A percentile compares a stretch with the other conserved stretches of the same genome.
Conservation (phyloP, 2,113 vertebrate species). For the Hoplias malabaricus region DNA sequence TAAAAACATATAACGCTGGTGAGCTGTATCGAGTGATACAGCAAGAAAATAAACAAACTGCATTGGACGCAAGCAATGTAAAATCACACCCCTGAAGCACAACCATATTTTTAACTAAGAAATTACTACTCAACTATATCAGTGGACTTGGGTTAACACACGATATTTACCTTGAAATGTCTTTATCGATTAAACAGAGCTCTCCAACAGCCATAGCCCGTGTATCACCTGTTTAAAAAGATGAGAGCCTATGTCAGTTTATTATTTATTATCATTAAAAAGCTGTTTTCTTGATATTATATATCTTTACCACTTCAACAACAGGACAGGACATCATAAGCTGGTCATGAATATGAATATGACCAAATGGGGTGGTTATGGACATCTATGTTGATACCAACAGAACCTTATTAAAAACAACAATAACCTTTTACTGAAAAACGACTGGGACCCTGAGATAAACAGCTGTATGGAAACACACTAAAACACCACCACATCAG, state of each 20-base stretch:
- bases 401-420: background rate
- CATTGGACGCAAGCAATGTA: no score
- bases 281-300: background rate
- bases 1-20: no score
- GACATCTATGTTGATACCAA: no score
- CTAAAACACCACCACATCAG: no score
- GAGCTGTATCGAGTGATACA: no score
- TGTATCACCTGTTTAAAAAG: slow-evolving; percentile 4
- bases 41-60: no score
- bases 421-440: background rate
- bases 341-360: no score
- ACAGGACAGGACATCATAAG: background rate
- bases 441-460: background rate
- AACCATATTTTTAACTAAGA: no score
- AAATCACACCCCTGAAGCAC: no score
- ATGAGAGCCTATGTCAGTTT: background rate
- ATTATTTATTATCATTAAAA: background rate
- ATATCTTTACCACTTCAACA: background rate
- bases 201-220: slow-evolving; percentile 69
- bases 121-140: background rate
- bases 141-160: background rate
- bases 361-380: no score
- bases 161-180: slow-evolving; percentile 71
- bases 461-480: no score
- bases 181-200: slow-evolving; percentile 74